These are phyloP conservation scores for Mastigias papua DNA, from an alignment of 30 jellyfish, hydroid and myxozoan genomes.

Conservation along the genomic window DNA sequence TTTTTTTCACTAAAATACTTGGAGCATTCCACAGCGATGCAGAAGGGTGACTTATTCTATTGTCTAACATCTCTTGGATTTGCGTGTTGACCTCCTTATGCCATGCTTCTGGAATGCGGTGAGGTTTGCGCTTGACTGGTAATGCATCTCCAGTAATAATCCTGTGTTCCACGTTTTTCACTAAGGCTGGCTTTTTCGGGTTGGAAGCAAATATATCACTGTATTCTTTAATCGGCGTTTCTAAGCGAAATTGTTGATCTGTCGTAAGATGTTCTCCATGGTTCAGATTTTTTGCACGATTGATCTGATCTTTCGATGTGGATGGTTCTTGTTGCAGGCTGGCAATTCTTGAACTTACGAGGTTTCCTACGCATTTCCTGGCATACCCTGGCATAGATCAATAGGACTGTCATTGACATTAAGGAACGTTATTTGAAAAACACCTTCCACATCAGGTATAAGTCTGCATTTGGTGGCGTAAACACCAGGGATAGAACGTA, in stretches of 20 bases:
- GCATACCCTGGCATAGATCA: slow-evolving; percentile 12
- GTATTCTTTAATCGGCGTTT: neutral
- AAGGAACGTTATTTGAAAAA: slow-evolving; percentile 42
- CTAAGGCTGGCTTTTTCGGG: slow-evolving; percentile 66
- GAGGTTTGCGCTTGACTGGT: slow-evolving; percentile 47
- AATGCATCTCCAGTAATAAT: slow-evolving; percentile 47
- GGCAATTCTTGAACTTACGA: neutral
- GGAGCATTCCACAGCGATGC: slow-evolving; percentile 71
- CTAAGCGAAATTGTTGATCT: slow-evolving; percentile 6
- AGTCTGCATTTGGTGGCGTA: slow-evolving; percentile 64
- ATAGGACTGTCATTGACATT: slow-evolving; percentile 21
- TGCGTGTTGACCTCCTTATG: slow-evolving; percentile 43
- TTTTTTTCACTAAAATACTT: slow-evolving; percentile 46
- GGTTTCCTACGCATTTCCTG: slow-evolving; percentile 45
- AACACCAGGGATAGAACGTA: slow-evolving; percentile 28
- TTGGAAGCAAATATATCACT: slow-evolving; percentile 45
- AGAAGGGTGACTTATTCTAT: slow-evolving; percentile 56
- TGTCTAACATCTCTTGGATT: slow-evolving; percentile 48
- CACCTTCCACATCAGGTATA: slow-evolving; percentile 34
- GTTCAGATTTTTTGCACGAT: neutral
- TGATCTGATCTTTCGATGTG: neutral
- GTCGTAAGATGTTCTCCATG: slow-evolving; percentile 14
- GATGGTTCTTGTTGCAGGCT: neutral
- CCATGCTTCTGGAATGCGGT: slow-evolving; percentile 59
- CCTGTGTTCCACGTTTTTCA: slow-evolving; percentile 22